A percentile compares a stretch with the other conserved stretches of the same genome.
Evolutionary conservation across 2,113 vertebrate species (phyloP).

Genomic region (Scatophagus argus): DNA sequence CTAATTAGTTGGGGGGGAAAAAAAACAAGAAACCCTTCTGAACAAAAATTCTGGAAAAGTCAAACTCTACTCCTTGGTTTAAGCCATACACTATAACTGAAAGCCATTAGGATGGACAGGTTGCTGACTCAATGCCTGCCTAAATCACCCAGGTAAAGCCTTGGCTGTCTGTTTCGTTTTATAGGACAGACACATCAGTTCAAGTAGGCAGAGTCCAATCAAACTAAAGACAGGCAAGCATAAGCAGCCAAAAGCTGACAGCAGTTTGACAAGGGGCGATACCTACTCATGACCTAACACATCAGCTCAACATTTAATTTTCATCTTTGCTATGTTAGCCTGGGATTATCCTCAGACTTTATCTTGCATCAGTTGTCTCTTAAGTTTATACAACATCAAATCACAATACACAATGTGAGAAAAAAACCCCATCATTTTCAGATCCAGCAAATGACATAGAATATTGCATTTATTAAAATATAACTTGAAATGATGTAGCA

Average conservation of each 20-base stretch:
- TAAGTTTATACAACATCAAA: not conserved
- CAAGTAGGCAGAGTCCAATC: constrained; percentile 35
- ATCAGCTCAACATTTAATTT: constrained; percentile 21
- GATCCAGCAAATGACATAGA: not conserved
- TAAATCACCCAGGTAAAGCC: constrained; percentile 64
- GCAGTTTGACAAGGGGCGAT: constrained; percentile 25
- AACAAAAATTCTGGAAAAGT: not conserved
- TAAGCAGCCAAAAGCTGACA: constrained; percentile 17
- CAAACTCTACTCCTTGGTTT: constrained; percentile 5
- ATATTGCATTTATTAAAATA: too few relatives aligned
- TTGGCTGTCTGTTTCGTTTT: constrained; percentile 51
- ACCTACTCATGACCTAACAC: constrained; percentile 29
- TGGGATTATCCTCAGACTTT: constrained; percentile 21
- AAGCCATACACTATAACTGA: constrained; percentile 14
- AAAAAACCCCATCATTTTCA: not conserved
- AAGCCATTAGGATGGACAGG: constrained; percentile 56
- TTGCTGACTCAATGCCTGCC: constrained; percentile 56
- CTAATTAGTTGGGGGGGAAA: not conserved
- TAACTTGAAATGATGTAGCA: not conserved
- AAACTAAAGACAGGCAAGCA: constrained; percentile 27
- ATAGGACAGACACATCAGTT: constrained; percentile 57
- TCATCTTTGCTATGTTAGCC: constrained; percentile 8
- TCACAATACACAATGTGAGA: not conserved
- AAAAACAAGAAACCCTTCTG: not conserved
- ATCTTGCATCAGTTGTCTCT: constrained; percentile 24